Conservation (phyloP, 2,113 vertebrate genomes). For the Choloepus hoffmanni region DNA sequence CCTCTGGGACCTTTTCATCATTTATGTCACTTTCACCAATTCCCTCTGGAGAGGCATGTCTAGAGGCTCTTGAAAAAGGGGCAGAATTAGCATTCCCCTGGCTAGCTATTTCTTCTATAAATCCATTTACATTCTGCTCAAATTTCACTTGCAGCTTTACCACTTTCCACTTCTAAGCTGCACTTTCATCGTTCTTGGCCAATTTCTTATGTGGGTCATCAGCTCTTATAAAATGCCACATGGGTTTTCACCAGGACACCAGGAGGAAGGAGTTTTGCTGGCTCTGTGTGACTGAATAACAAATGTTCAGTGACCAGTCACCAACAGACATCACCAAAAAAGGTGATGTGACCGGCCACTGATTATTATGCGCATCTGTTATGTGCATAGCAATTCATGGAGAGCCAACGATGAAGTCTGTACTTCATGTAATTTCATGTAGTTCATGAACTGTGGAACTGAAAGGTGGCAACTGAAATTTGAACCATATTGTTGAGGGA, state of each 20-base stretch:
- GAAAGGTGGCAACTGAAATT: neutral
- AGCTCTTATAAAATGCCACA: constrained; percentile 43
- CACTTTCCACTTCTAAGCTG: neutral
- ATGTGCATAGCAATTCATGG: neutral
- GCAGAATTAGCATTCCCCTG: neutral
- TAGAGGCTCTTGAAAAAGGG: neutral
- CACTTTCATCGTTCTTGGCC: neutral
- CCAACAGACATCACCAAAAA: neutral
- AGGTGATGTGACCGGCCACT: neutral
- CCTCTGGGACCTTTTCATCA: neutral
- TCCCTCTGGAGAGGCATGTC: neutral
- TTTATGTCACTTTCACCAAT: neutral
- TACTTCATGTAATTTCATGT: neutral
- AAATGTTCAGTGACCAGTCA: neutral
- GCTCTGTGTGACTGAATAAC: neutral
- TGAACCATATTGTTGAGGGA: neutral
- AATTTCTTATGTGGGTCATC: neutral
- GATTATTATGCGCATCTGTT: neutral
- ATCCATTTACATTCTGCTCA: neutral
- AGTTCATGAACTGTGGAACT: neutral
- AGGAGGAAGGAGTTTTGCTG: constrained; percentile 14
- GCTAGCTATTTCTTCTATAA: neutral
- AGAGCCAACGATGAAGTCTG: neutral
- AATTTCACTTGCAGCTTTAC: neutral
- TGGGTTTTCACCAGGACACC: neutral